Evolutionary conservation across 2,113 vertebrate species (phyloP).

Genomic region (Notechis scutatus): DNA sequence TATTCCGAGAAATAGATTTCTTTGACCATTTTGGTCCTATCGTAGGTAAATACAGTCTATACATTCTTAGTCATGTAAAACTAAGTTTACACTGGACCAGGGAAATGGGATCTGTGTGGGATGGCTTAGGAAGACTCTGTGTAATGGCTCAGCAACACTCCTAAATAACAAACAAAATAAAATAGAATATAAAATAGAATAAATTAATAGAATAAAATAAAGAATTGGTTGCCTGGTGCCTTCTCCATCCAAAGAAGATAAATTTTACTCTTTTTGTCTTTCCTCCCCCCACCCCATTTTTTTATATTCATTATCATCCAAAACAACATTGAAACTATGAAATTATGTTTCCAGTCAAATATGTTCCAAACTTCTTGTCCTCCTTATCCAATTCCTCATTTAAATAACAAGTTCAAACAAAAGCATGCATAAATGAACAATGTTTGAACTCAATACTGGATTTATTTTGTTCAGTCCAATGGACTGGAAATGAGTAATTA

Average conservation of each 20-base stretch:
- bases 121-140: too few species aligned
- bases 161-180: not conserved
- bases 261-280: not conserved
- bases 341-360: not conserved
- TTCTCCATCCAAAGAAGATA: not conserved
- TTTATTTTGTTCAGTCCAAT: not conserved
- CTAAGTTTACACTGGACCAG: too few species aligned
- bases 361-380: not conserved
- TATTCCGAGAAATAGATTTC: too few species aligned
- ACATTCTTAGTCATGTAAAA: too few species aligned
- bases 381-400: not conserved
- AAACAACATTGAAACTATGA: not conserved
- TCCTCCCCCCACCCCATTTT: not conserved
- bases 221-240: not conserved
- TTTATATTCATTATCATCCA: not conserved
- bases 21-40: too few species aligned
- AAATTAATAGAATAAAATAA: not conserved
- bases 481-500: not conserved
- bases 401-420: not conserved
- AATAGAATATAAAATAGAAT: too few species aligned
- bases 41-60: too few species aligned
- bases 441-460: not conserved
- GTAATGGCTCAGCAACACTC: not conserved
- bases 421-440: not conserved
- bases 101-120: too few species aligned